A percentile compares a stretch with the other conserved stretches of the same genome.
phyloP scores from a whole-genome alignment of 2,113 vertebrate genomes.

The Eulemur macaco region DNA sequence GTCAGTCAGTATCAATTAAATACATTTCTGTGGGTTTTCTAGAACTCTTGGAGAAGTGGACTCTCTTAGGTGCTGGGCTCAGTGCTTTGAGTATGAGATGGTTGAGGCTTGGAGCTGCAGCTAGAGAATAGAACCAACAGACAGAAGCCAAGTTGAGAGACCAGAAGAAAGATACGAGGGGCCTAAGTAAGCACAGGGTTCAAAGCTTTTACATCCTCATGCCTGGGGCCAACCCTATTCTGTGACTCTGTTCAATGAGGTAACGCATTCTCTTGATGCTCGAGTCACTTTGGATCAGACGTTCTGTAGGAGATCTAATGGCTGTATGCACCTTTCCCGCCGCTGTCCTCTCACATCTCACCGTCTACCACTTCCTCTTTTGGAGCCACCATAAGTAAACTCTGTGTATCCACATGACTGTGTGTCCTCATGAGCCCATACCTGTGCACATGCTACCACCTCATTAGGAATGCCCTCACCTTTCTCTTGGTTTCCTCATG shows the following conservation, averaged over 20 bases:
- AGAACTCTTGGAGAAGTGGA: background rate
- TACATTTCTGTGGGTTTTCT: constrained; percentile 15
- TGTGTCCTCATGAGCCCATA: background rate
- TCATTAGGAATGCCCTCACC: background rate
- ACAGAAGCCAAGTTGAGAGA: background rate
- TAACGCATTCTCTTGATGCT: background rate
- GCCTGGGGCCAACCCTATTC: background rate
- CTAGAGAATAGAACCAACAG: background rate
- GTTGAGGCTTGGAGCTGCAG: background rate
- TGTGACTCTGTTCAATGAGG: background rate
- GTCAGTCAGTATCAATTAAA: background rate
- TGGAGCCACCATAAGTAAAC: background rate
- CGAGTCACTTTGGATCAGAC: background rate
- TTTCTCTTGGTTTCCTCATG: background rate
- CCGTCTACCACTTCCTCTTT: background rate
- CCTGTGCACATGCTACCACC: background rate
- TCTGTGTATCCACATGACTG: fast-evolving
- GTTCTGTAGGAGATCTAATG: background rate
- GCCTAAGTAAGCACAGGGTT: background rate
- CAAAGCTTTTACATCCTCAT: background rate
- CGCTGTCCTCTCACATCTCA: too few relatives aligned
- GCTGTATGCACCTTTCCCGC: background rate
- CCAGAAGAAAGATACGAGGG: background rate
- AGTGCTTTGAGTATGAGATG: background rate
- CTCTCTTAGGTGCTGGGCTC: background rate